These are phyloP conservation scores for Eremobia ochroleuca DNA, from an alignment of 2,888 invertebrate species.

Conservation along the genomic window DNA sequence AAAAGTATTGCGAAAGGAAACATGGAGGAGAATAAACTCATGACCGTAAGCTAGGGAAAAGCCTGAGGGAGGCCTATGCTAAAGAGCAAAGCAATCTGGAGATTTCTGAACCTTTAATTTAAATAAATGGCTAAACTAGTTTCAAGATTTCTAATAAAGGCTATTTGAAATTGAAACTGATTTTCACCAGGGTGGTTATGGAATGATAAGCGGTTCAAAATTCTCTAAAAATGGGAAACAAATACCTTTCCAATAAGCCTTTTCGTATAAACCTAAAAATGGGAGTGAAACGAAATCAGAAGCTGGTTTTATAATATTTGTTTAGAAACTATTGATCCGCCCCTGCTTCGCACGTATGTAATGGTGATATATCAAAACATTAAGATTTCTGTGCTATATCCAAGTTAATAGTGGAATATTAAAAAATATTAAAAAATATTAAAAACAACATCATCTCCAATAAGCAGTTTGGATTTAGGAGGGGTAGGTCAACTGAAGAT, in stretches of 20 bases:
- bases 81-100: not conserved
- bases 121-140: too few species aligned
- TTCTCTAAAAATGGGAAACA: not conserved
- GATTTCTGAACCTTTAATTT: too few species aligned
- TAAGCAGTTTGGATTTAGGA: too few species aligned
- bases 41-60: too few species aligned
- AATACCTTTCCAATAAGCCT: not conserved
- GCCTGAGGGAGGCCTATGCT: not conserved
- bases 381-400: not conserved
- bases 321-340: not conserved
- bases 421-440: too few species aligned
- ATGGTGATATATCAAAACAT: not conserved
- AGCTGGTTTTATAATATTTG: not conserved
- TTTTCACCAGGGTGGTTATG: not conserved
- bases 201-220: not conserved
- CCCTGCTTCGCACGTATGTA: not conserved
- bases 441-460: too few species aligned
- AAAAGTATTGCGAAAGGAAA: too few species aligned
- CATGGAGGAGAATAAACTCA: too few species aligned
- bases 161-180: too few species aligned
- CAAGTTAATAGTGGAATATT: too few species aligned
- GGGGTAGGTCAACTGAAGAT: too few species aligned
- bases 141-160: too few species aligned
- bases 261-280: not conserved
- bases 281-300: not conserved